These are phyloP conservation scores for Probosciger aterrimus DNA, from an alignment of 2,113 vertebrate genomes.

Conservation along the genomic window DNA sequence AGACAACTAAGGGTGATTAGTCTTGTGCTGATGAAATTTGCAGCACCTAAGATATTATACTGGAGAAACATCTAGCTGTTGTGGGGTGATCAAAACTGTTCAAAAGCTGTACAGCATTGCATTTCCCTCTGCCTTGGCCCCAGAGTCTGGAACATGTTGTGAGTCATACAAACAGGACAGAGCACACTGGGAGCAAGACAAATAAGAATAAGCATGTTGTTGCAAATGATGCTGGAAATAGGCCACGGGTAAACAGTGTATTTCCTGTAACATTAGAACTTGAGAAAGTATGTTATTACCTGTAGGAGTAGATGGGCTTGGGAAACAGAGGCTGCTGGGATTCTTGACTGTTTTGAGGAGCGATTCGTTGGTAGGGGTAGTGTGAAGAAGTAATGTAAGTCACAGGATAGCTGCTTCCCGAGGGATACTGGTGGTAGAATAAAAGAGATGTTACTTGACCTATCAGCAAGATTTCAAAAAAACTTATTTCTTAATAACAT, in stretches of 20 bases:
- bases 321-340: constrained; percentile 83
- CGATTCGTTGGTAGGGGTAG: constrained; percentile 82
- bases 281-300: constrained; percentile 70
- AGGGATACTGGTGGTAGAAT: constrained; percentile 73
- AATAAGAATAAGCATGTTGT: background rate
- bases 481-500: background rate
- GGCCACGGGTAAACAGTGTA: background rate
- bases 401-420: constrained; percentile 74
- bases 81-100: background rate
- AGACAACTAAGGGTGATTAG: background rate
- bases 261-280: constrained; percentile 13
- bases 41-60: background rate
- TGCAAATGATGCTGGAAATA: background rate
- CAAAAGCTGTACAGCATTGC: background rate
- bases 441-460: background rate
- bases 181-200: background rate
- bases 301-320: constrained; percentile 98
- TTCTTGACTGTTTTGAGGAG: constrained; percentile 76
- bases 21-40: background rate
- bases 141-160: background rate
- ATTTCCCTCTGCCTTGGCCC: background rate
- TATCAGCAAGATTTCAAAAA: background rate
- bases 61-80: background rate
- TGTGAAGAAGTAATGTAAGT: constrained; percentile 76
- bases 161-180: background rate